Percentiles rank a stretch among this genome's conserved stretches.
phyloP scores from a whole-genome alignment of 2,888 invertebrate genomes.

The Mycalesis mineus region DNA sequence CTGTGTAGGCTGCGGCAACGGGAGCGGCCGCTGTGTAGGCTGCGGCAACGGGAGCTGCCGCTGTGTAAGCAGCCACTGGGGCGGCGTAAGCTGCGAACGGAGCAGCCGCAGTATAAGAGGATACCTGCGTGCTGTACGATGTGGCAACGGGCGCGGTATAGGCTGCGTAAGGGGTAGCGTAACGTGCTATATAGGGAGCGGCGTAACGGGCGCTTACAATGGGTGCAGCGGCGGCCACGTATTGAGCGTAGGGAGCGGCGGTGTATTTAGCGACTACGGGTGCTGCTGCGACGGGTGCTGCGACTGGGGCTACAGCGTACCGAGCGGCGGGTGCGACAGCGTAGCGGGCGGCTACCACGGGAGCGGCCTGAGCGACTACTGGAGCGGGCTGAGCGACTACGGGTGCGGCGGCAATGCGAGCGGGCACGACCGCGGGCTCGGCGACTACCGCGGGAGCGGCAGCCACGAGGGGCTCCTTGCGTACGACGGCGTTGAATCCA shows the following conservation, averaged over 20 bases:
- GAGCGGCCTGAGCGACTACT: conserved; percentile 34
- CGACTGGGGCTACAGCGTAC: conserved; percentile 35
- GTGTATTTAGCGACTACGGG: conserved; percentile 32
- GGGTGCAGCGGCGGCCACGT: conserved; percentile 46
- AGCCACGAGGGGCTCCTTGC: conserved; percentile 58
- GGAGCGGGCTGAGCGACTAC: conserved; percentile 41
- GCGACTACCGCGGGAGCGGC: conserved; percentile 58
- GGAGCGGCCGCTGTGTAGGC: conserved; percentile 22
- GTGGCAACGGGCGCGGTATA: conserved; percentile 26
- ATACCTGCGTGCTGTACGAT: conserved; percentile 9
- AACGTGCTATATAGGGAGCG: conserved; percentile 51
- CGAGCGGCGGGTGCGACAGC: conserved; percentile 37
- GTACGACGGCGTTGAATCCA: conserved; percentile 66
- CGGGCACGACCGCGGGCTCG: conserved; percentile 47
- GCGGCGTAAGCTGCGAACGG: conserved; percentile 25
- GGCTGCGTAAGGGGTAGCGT: conserved; percentile 30
- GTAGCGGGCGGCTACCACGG: conserved; percentile 33
- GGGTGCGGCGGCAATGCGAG: conserved; percentile 45
- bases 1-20: conserved; percentile 25
- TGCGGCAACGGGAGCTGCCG: conserved; percentile 26
- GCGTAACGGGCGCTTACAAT: conserved; percentile 72
- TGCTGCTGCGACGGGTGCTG: conserved; percentile 34
- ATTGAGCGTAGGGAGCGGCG: conserved; percentile 32
- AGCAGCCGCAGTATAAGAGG: conserved; percentile 25
- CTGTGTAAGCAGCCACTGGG: conserved; percentile 24